These are phyloP conservation scores for Orthonychiurus folsomi DNA, from an alignment of 2,888 invertebrate genomes.

Conservation along the genomic window DNA sequence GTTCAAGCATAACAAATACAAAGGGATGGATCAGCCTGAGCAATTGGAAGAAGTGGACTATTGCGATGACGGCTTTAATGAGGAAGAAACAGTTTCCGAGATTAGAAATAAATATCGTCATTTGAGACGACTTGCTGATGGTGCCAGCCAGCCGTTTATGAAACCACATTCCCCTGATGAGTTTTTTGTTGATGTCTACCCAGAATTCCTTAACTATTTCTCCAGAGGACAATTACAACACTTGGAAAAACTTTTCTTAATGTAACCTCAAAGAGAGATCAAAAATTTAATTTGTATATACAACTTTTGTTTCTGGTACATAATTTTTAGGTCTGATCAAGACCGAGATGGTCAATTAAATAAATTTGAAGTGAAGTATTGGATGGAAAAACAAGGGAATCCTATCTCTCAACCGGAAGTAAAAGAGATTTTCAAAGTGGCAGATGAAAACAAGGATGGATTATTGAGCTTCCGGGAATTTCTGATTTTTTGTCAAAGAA, in stretches of 20 bases:
- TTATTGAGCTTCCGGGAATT: conserved; percentile 22
- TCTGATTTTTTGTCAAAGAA: conserved; percentile 14
- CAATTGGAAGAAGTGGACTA: background rate
- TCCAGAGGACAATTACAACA: conserved; percentile 12
- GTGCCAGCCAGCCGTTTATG: conserved; percentile 4
- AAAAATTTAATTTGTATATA: background rate
- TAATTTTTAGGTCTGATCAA: conserved; percentile 19
- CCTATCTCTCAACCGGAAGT: conserved; percentile 18
- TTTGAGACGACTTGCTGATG: conserved; percentile 5
- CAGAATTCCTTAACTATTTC: conserved; percentile 12
- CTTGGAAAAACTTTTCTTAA: conserved; percentile 21
- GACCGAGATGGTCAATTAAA: conserved; percentile 22
- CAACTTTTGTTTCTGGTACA: background rate
- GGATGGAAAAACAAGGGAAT: conserved; percentile 27
- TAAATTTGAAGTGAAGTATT: conserved; percentile 23
- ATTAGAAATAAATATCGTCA: conserved; percentile 10
- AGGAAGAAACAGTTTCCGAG: background rate
- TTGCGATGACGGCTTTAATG: background rate
- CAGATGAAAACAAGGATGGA: conserved; percentile 22
- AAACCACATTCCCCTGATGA: background rate
- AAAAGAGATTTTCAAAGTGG: conserved; percentile 14
- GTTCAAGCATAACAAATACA: background rate
- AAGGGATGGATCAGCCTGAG: background rate
- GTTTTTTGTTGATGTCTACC: conserved; percentile 3
- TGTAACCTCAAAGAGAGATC: conserved; percentile 10